Percentiles rank a stretch among this genome's conserved stretches.
Evolutionary conservation across 2,888 invertebrate species (phyloP).

Genomic region (Clostera curtula): DNA sequence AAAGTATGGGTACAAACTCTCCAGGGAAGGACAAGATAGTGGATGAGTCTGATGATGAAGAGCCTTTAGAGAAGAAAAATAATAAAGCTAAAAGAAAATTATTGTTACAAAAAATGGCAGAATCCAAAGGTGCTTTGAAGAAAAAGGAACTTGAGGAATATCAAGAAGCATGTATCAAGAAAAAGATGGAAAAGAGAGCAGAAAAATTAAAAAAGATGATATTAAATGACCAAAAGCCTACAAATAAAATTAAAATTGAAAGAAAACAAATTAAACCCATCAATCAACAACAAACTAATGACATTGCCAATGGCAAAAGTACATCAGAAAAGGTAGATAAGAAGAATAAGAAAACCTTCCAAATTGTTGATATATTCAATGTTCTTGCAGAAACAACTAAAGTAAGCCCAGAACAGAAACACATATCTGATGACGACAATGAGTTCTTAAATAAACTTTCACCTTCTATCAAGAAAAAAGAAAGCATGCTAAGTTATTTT

Average conservation of each 20-base stretch:
- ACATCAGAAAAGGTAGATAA: constrained; percentile 15
- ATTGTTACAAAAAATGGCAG: constrained; percentile 76
- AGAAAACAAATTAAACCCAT: constrained; percentile 6
- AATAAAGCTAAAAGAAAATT: constrained; percentile 64
- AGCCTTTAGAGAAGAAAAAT: constrained; percentile 36
- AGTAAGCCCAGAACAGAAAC: constrained; percentile 21
- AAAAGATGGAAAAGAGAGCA: constrained; percentile 76
- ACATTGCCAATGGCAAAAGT: too few species aligned
- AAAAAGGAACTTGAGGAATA: constrained; percentile 75
- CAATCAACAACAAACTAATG: constrained; percentile 4
- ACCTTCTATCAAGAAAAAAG: constrained; percentile 75
- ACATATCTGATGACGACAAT: constrained; percentile 42
- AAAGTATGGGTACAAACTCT: constrained; percentile 77
- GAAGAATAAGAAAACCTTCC: constrained; percentile 27
- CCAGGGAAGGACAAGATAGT: constrained; percentile 69
- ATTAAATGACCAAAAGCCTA: constrained; percentile 32
- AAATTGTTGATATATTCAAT: constrained; percentile 42
- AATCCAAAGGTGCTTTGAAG: constrained; percentile 75
- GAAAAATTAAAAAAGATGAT: constrained; percentile 72
- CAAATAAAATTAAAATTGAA: constrained; percentile 15
- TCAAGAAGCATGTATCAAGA: constrained; percentile 72
- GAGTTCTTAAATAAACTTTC: constrained; percentile 72
- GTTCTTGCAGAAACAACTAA: constrained; percentile 21
- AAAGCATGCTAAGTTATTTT: constrained; percentile 77
- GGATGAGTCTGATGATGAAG: constrained; percentile 33